Evolutionary conservation across 64 coral and sea anemone species (phyloP).

Genomic region (Montipora capricornis): DNA sequence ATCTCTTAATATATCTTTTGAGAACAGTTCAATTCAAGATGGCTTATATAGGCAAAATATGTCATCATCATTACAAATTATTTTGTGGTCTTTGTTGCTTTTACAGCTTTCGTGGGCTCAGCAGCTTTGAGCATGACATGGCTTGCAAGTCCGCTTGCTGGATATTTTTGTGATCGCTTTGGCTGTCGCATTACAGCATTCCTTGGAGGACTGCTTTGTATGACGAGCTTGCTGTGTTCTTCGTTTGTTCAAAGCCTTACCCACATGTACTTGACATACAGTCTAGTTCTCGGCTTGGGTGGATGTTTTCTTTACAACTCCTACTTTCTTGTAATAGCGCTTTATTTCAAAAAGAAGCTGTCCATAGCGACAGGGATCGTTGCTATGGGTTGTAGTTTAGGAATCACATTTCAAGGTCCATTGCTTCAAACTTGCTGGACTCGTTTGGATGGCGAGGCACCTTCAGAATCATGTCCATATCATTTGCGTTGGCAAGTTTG

Average conservation of each 20-base stretch:
- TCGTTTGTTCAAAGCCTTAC: constrained; percentile 15
- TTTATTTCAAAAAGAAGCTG: not conserved
- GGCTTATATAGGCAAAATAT: no score
- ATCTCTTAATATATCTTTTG: no score
- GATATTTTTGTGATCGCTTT: constrained; percentile 21
- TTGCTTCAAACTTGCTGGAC: constrained; percentile 18
- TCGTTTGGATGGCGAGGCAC: constrained; percentile 34
- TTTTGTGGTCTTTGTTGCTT: no score
- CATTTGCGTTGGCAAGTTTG: no score
- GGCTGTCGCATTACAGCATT: constrained; percentile 42
- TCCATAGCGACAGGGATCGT: no score
- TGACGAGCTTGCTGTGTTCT: constrained; percentile 21
- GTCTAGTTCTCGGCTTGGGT: constrained; percentile 26
- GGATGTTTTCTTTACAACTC: constrained; percentile 19
- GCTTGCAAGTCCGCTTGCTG: no score
- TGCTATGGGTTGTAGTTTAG: no score
- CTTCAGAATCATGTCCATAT: not conserved
- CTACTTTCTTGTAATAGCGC: constrained; percentile 18
- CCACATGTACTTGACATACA: constrained; percentile 60
- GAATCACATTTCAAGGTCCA: no score
- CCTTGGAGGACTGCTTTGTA: constrained; percentile 35
- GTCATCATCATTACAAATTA: no score
- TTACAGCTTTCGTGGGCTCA: not conserved
- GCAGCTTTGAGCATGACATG: no score
- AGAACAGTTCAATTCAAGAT: no score